phyloP scores from a whole-genome alignment of 2,797 vertebrate species.

The Ptychobarbus kaznakovi region DNA sequence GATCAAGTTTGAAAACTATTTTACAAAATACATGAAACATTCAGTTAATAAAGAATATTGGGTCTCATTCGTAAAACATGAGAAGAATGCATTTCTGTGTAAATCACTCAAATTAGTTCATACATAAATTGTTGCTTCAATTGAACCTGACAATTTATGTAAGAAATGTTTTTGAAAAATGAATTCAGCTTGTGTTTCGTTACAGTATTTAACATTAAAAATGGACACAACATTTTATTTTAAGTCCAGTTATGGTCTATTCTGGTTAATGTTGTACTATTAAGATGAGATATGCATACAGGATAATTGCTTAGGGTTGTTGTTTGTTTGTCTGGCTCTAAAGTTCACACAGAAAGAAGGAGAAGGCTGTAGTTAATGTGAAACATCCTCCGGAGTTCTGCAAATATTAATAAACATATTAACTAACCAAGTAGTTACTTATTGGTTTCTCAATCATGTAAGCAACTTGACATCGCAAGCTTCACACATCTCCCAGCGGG shows the following conservation, averaged over 20 bases:
- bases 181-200: neutral
- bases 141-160: no score
- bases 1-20: neutral
- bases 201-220: neutral
- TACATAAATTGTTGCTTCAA: neutral
- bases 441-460: neutral
- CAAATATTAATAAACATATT: neutral
- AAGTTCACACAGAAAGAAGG: neutral
- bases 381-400: neutral
- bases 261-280: neutral
- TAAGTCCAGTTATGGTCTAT: neutral
- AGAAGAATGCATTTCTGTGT: neutral
- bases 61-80: neutral
- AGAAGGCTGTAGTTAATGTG: neutral
- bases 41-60: neutral
- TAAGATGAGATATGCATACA: neutral
- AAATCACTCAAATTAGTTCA: neutral
- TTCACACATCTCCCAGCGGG: conserved; percentile 7
- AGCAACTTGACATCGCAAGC: neutral
- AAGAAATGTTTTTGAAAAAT: neutral
- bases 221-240: neutral
- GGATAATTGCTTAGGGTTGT: neutral
- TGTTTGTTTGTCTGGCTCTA: conserved; percentile 1
- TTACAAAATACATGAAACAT: neutral
- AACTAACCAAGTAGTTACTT: neutral